Evolutionary conservation across 2,797 vertebrate species (phyloP).

Genomic region (Oreochromis mossambicus): DNA sequence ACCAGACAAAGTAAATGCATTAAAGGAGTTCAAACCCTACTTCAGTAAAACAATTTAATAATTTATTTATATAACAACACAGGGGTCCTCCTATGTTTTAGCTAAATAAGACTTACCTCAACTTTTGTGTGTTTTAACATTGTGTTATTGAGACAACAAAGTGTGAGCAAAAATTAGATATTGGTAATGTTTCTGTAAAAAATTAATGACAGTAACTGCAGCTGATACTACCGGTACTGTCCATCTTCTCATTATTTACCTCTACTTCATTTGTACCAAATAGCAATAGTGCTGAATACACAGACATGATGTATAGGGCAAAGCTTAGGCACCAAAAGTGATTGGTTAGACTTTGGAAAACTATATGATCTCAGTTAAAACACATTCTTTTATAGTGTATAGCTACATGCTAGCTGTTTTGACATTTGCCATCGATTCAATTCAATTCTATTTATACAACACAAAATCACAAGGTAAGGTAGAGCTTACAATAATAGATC

Average conservation of each 20-base stretch:
- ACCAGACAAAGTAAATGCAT: not conserved
- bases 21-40: not conserved
- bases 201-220: not conserved
- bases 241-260: not conserved
- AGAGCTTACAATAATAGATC: not conserved
- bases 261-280: not conserved
- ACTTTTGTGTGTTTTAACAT: not conserved
- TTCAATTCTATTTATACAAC: not conserved
- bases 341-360: not conserved
- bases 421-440: not conserved
- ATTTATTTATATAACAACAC: not conserved
- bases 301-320: not conserved
- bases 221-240: not conserved
- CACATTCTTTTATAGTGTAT: not conserved
- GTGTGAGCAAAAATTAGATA: not conserved
- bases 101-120: not conserved
- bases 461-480: not conserved
- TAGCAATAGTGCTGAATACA: not conserved
- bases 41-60: not conserved
- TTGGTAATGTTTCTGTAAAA: not conserved
- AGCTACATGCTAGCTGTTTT: not conserved
- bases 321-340: not conserved
- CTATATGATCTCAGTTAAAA: not conserved
- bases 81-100: not conserved
- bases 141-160: not conserved